A percentile compares a stretch with the other conserved stretches of the same genome.
phyloP scores from a whole-genome alignment of 2,888 invertebrate genomes.

The Heliconius ethilla region DNA sequence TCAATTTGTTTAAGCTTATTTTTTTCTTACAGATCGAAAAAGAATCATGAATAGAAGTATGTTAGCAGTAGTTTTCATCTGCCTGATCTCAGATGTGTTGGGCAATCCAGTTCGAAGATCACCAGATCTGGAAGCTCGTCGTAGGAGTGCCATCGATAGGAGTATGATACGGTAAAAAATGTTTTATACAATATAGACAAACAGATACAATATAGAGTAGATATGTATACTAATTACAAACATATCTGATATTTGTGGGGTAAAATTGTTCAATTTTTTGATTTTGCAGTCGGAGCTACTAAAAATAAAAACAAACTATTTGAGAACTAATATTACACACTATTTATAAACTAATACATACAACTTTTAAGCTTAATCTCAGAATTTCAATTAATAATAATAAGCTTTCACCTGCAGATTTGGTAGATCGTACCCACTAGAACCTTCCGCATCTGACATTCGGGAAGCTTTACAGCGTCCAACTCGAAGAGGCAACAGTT shows the following conservation, averaged over 20 bases:
- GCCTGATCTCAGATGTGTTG: conserved; percentile 56
- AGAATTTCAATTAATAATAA: conserved; percentile 7
- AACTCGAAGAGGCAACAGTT: conserved; percentile 66
- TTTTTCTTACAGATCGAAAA: conserved; percentile 40
- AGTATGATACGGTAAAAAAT: conserved; percentile 68
- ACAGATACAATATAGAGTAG: neutral
- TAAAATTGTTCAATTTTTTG: neutral
- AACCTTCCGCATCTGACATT: conserved; percentile 70
- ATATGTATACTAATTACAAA: neutral
- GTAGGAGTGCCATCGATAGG: conserved; percentile 74
- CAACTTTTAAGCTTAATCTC: neutral
- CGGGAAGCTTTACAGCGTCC: conserved; percentile 65
- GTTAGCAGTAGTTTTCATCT: conserved; percentile 59
- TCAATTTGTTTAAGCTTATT: neutral
- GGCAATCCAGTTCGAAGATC: conserved; percentile 70
- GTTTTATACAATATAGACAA: too few relatives aligned
- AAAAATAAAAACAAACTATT: too few relatives aligned
- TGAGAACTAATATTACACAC: too few relatives aligned
- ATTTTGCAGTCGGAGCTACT: neutral
- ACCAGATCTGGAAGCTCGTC: conserved; percentile 71
- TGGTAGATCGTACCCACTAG: conserved; percentile 71
- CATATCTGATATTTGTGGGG: neutral
- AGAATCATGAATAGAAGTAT: conserved; percentile 47
- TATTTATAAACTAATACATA: too few relatives aligned
- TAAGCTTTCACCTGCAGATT: conserved; percentile 56